Base-by-base conservation (phyloP, 2,888 invertebrate genomes). In the Neoascia interrupta region DNA sequence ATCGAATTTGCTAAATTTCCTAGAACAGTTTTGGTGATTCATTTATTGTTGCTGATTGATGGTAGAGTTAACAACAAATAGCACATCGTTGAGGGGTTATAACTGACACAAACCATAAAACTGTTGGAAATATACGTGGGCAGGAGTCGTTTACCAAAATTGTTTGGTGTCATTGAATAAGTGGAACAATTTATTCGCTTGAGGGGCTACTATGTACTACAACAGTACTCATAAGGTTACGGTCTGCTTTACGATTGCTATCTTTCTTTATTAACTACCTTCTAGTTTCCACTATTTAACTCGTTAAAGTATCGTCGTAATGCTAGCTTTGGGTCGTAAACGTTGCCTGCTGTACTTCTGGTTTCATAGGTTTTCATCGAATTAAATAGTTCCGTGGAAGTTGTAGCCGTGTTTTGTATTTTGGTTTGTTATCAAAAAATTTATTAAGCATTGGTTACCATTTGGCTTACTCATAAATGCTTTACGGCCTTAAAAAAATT, bases 171-270 rank as follows among this genome's bases (percentile, higher is more conserved):
- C 21, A 36, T 10, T 36, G 43, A 15, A 21, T 37, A 68, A 49
- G 39, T 68, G 47, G 68, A 56, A 31, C 68, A 56, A 28, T 56
- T 68, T 47, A 34, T 28, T 16, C 56, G 54, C 37, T 39, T 56
- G 28, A 47, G 37, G 11, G 56, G 47, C n/a, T 53, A 43, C 19
- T 21, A n/a, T 56, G n/a, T n/a, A n/a, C n/a, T n/a, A n/a, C n/a
- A n/a, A n/a, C n/a, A n/a, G n/a, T n/a, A n/a, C n/a, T n/a, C n/a
- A n/a, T 39, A 60, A 58, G 70, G 70, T 76, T 70, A 70, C 58
- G 70, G 75, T 76, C 75, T 76, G 70, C 28, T 75, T 76, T 74
- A 60, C 51, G 31, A 34, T 19, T 49, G 13, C 39, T 21, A 13
- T 26, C 28, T 51, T 41, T 37, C 19, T 36, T 61, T 28, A 13